Evolutionary conservation across 2,888 invertebrate genomes (phyloP), one percentile per base, ranked within the genome.

Genomic region (Camptogramma bilineatum): DNA sequence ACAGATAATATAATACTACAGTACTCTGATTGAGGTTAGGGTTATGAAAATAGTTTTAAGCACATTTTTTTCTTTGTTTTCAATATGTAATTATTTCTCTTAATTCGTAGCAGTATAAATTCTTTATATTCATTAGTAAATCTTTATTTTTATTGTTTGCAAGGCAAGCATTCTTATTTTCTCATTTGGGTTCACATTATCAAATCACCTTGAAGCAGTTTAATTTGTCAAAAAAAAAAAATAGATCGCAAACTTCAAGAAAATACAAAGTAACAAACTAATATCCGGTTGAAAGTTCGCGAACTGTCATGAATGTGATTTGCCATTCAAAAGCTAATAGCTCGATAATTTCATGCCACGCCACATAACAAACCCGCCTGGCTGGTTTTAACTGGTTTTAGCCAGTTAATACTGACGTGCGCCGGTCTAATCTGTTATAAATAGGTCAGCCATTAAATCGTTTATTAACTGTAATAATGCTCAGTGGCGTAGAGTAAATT

Each of bases 381-480:
- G 46, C 62, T 65, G 61, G 53, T 66, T 58, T 67, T 67, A 64
- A 63, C 64, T 53, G 62, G 58, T 68, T 68, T 66, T 63, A 66
- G 56, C 64, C 57, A 64, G 71, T 71, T 72, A 70, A 75, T 76
- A 77, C 74, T 79, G 78, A 76, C 79, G 75, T 74, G 76, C 73
- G 69, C 74, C 71, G 73, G 73, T 78, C 80, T 80, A 82, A 80
- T 80, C 79, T 77, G 75, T 73, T 77, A 77, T 79, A 81, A 80
- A 77, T 81, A 80, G 81, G 79, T 79, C 81, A 78, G 72, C 78
- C 78, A 79, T 83, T 78, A 79, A 82, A 81, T 79, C 77, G 81
- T 80, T 81, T 81, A 80, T 81, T 81, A 80, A 80, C 78, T 80
- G 81, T 81, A 81, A 80, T 82, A 82, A 81, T 83, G 82, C 76